Evolutionary conservation across 37 sponge, comb jelly and placozoan genomes (phyloP).

Genomic region (Petrosia ficiformis): DNA sequence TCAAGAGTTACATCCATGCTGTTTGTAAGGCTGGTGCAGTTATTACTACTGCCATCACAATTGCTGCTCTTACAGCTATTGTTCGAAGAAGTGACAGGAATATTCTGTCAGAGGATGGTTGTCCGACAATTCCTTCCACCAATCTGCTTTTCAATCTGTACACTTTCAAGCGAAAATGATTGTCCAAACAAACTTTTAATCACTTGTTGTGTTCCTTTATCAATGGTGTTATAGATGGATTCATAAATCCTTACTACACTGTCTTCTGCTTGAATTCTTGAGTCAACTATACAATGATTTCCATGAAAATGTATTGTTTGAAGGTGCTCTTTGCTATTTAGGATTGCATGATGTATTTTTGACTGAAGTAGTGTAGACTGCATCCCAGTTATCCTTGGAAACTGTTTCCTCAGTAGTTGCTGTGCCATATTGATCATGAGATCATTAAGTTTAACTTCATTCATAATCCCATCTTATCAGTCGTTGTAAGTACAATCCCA

Average conservation of each 20-base stretch:
- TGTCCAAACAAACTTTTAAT: not conserved
- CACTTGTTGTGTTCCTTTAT: not conserved
- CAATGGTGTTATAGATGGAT: not conserved
- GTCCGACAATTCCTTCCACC: slow-evolving; percentile 14
- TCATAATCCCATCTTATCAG: too few species aligned
- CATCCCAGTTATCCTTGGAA: too few species aligned
- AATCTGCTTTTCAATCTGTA: too few species aligned
- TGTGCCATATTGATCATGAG: too few species aligned
- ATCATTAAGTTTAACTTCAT: too few species aligned
- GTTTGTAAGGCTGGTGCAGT: slow-evolving; percentile 39
- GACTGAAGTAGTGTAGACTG: too few species aligned
- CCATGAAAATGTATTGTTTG: not conserved
- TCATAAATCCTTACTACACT: not conserved
- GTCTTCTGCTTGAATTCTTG: not conserved
- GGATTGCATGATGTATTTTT: too few species aligned
- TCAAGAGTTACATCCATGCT: slow-evolving; percentile 22
- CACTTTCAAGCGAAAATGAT: too few species aligned
- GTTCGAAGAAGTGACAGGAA: slow-evolving; percentile 32
- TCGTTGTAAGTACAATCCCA: too few species aligned
- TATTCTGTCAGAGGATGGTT: slow-evolving; percentile 27
- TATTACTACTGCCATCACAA: slow-evolving; percentile 38
- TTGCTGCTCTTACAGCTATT: slow-evolving; percentile 42
- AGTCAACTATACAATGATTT: not conserved
- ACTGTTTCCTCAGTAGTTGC: too few species aligned
- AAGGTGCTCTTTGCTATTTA: too few species aligned